These are phyloP conservation scores for Tuta absoluta DNA, from an alignment of 2,888 invertebrate genomes.

Conservation along the genomic window DNA sequence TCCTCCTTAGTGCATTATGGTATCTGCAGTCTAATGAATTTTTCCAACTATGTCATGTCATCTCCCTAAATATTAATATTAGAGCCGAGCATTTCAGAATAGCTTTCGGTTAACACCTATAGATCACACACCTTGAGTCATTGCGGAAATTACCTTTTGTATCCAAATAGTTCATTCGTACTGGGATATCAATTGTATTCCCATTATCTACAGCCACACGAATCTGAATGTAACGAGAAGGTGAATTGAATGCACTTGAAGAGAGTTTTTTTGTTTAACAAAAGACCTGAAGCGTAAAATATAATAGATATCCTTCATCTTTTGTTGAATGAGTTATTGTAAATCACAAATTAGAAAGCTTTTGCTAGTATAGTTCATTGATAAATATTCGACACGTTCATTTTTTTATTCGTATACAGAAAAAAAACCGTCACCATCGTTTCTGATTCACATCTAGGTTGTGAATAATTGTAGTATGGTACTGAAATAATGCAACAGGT, in stretches of 20 bases:
- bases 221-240: background rate
- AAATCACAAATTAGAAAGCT: background rate
- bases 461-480: too few species aligned
- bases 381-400: background rate
- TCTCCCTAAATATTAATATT: too few species aligned
- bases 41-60: too few species aligned
- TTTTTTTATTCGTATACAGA: too few species aligned
- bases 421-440: background rate
- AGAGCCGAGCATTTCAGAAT: too few species aligned
- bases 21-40: too few species aligned
- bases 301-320: background rate
- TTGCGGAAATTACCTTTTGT: background rate
- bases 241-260: background rate
- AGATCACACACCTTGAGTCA: background rate
- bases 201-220: background rate
- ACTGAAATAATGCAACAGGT: too few species aligned
- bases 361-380: background rate
- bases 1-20: too few species aligned
- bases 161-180: background rate
- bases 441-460: too few species aligned
- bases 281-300: background rate
- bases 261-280: background rate
- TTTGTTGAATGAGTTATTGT: constrained; percentile 3
- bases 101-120: background rate
- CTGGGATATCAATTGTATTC: background rate